Evolutionary conservation across 2,888 invertebrate species (phyloP).

Genomic region (Nezara viridula): DNA sequence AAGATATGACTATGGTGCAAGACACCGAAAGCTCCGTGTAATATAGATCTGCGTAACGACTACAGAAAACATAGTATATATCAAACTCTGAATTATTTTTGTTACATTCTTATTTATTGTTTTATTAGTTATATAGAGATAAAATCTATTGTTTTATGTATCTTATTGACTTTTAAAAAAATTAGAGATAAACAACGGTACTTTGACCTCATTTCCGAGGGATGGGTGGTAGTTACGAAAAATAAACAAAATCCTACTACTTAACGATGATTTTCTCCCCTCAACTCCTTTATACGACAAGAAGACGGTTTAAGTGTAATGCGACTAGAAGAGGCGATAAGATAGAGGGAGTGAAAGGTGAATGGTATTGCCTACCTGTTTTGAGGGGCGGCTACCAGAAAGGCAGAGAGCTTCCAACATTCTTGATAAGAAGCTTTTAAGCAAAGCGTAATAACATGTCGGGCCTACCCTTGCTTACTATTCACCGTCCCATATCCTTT

Average conservation of each 20-base stretch:
- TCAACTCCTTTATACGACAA: constrained; percentile 33
- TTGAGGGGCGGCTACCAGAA: constrained; percentile 50
- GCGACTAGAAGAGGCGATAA: constrained; percentile 45
- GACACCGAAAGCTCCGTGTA: too few species aligned
- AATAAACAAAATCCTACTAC: neutral
- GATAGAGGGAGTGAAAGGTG: constrained; percentile 40
- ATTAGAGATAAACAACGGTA: neutral
- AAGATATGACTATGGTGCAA: too few species aligned
- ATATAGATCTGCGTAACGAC: too few species aligned
- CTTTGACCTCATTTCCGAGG: neutral
- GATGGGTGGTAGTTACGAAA: neutral
- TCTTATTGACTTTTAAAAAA: too few species aligned
- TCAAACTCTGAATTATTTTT: too few species aligned
- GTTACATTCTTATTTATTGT: too few species aligned
- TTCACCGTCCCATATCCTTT: neutral
- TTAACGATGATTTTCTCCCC: neutral
- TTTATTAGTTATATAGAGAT: too few species aligned
- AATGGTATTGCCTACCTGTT: constrained; percentile 45
- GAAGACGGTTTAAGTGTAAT: constrained; percentile 32
- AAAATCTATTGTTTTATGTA: too few species aligned
- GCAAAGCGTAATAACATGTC: constrained; percentile 58
- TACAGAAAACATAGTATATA: too few species aligned
- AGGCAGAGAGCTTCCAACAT: constrained; percentile 49
- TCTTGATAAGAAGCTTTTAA: constrained; percentile 58
- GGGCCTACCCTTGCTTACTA: constrained; percentile 25